phyloP scores from a whole-genome alignment of 1,140 invertebrate genomes.

The Leptopilina boulardi region DNA sequence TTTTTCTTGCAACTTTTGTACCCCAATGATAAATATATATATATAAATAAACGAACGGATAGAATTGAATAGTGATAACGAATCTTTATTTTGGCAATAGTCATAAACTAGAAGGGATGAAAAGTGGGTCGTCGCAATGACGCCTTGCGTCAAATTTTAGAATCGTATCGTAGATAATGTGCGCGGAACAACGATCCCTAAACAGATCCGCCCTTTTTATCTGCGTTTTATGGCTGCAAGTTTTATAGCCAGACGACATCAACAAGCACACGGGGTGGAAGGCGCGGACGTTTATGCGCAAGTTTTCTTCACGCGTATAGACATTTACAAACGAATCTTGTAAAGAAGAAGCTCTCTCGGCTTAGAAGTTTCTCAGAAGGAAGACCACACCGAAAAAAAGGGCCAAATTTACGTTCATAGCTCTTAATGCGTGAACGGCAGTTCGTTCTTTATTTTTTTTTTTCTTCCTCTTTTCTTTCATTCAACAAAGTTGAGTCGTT shows the following conservation, averaged over 20 bases:
- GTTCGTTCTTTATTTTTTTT: no score
- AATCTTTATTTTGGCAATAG: conserved; percentile 22
- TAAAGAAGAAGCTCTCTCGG: conserved; percentile 23
- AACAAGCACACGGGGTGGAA: background rate
- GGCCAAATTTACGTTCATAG: conserved; percentile 27
- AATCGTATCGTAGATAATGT: conserved; percentile 53
- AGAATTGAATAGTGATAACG: conserved; percentile 27
- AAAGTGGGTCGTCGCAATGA: conserved; percentile 42
- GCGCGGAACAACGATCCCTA: conserved; percentile 55
- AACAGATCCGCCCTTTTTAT: conserved; percentile 60
- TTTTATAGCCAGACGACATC: conserved; percentile 37
- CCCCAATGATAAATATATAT: no score
- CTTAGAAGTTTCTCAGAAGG: conserved; percentile 40
- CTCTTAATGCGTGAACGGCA: conserved; percentile 15
- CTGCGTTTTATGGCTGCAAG: conserved; percentile 63
- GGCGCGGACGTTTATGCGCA: no score
- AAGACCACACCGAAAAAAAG: background rate
- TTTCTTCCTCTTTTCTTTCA: background rate
- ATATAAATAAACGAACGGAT: no score
- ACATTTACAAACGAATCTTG: conserved; percentile 35
- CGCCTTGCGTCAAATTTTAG: conserved; percentile 44
- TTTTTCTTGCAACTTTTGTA: no score
- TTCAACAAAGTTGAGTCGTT: conserved; percentile 11
- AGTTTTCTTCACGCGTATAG: background rate
- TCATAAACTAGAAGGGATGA: background rate